Percentiles rank a stretch among this genome's conserved stretches.
Conservation (phyloP, 2,113 vertebrate genomes). For the Tympanuchus pallidicinctus region DNA sequence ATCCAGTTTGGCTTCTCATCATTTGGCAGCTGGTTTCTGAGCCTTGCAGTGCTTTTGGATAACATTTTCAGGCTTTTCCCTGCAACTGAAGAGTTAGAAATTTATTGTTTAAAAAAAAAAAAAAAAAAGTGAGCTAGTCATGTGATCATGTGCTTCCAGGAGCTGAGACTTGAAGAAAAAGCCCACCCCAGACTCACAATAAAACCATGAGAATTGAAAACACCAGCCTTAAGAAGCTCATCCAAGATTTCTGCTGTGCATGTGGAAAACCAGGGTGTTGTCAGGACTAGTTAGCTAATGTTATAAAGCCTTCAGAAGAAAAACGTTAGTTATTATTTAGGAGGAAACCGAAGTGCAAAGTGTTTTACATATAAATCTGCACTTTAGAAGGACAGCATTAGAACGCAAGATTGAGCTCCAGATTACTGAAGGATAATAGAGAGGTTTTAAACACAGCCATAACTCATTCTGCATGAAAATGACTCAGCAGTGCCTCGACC, state of each 20-base stretch:
- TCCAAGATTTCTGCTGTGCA: slow-evolving; percentile 59
- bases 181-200: slow-evolving; percentile 46
- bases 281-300: slow-evolving; percentile 57
- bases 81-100: slow-evolving; percentile 23
- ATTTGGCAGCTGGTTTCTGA: slow-evolving; percentile 15
- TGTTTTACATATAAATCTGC: slow-evolving; percentile 69
- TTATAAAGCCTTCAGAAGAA: slow-evolving; percentile 63
- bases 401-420: neutral
- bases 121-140: neutral
- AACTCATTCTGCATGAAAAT: slow-evolving; percentile 59
- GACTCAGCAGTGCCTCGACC: slow-evolving; percentile 50
- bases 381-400: slow-evolving; percentile 47
- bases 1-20: neutral
- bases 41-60: neutral
- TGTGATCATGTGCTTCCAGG: slow-evolving; percentile 41
- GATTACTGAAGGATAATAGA: slow-evolving; percentile 49
- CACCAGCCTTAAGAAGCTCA: slow-evolving; percentile 36
- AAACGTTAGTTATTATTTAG: slow-evolving; percentile 59
- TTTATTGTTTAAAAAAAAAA: neutral
- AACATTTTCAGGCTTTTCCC: neutral
- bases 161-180: slow-evolving; percentile 44
- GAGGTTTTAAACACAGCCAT: slow-evolving; percentile 51
- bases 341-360: slow-evolving; percentile 69
- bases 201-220: slow-evolving; percentile 58
- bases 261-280: slow-evolving; percentile 65